Conservation (phyloP, 2,888 invertebrate genomes). For the Pandemis corylana region DNA sequence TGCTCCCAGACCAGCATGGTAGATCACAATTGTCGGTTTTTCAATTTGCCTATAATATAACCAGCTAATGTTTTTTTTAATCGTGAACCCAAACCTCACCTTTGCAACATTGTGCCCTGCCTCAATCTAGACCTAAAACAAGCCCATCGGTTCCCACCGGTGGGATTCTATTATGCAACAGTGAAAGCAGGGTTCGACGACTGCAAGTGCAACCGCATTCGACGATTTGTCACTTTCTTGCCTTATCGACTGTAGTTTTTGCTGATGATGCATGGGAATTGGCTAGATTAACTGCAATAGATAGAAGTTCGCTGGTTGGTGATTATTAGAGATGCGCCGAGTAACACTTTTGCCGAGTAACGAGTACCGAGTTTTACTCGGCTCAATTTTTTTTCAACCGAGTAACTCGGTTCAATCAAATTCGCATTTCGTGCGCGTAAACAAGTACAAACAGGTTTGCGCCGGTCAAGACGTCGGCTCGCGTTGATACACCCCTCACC, state of each 20-base stretch:
- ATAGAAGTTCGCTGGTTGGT: background rate
- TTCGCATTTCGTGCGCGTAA: no score
- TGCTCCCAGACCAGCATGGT: no score
- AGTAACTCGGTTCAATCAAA: no score
- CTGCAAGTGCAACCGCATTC: conserved; percentile 32
- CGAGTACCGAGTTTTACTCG: no score
- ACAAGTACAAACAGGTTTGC: no score
- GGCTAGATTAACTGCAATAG: background rate
- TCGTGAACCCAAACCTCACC: background rate
- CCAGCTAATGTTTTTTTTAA: no score
- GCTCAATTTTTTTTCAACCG: no score
- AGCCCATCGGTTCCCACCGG: conserved; percentile 25
- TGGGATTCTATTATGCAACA: conserved; percentile 36
- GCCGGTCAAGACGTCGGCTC: no score
- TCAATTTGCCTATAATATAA: background rate
- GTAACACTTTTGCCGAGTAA: no score
- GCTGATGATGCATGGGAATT: conserved; percentile 27
- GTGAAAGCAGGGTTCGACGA: conserved; percentile 40
- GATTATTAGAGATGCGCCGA: no score
- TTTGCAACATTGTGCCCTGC: background rate
- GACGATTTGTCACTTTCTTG: conserved; percentile 39
- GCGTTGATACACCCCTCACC: no score
- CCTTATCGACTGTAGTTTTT: conserved; percentile 17
- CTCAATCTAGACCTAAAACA: background rate
- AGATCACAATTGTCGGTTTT: no score